Evolutionary conservation across 2,888 invertebrate species (phyloP).

Genomic region (Norana najaformis): DNA sequence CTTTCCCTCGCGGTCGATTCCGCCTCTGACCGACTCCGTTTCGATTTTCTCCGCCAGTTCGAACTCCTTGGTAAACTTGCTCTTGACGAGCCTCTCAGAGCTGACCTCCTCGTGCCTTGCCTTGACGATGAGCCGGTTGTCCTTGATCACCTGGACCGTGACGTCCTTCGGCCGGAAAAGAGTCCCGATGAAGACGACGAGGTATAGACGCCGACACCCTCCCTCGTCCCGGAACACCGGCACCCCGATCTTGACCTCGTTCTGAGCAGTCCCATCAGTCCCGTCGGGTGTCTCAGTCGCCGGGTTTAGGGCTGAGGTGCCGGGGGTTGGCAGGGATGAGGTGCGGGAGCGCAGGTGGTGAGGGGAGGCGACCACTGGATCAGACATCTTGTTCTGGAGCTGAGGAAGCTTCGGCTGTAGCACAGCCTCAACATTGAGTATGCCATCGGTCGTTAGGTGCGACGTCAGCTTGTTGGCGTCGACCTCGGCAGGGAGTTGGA

Average conservation of each 20-base stretch:
- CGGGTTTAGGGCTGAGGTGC: conserved; percentile 35
- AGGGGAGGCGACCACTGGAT: conserved; percentile 38
- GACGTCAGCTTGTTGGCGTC: conserved; percentile 39
- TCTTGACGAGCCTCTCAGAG: conserved; percentile 43
- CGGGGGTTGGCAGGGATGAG: conserved; percentile 38
- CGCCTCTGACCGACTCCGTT: conserved; percentile 43
- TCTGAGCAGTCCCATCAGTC: conserved; percentile 21
- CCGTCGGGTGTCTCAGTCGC: conserved; percentile 36
- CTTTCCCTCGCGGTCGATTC: conserved; percentile 43
- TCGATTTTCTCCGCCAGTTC: conserved; percentile 46
- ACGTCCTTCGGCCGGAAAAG: conserved; percentile 43
- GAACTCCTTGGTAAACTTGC: conserved; percentile 45
- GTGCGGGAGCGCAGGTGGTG: conserved; percentile 27
- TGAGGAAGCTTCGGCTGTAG: conserved; percentile 36
- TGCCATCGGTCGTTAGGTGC: conserved; percentile 40
- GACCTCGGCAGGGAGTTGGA: conserved; percentile 42
- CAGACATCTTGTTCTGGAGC: conserved; percentile 29
- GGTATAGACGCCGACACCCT: conserved; percentile 26
- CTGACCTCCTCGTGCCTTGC: conserved; percentile 47
- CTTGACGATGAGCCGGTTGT: conserved; percentile 44
- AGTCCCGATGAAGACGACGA: conserved; percentile 29
- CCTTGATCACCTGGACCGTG: conserved; percentile 45
- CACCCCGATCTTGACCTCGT: conserved; percentile 34
- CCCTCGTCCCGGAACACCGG: conserved; percentile 38
- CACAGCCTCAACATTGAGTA: conserved; percentile 42